Base-by-base conservation (phyloP, 1,140 invertebrate genomes). In the Neuroterus valhalla region DNA sequence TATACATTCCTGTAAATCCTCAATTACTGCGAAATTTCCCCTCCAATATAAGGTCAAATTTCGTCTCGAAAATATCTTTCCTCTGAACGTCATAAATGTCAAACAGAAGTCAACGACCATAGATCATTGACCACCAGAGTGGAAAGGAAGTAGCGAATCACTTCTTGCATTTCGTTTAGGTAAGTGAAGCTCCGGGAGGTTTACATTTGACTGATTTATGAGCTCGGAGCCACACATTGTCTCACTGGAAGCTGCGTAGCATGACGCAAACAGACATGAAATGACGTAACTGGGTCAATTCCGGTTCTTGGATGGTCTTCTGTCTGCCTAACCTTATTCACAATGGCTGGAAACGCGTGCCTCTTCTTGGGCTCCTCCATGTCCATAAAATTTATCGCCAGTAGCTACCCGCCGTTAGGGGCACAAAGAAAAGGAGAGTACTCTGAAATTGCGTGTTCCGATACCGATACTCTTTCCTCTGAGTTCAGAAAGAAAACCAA, bases 151-250 rank as follows among this genome's bases (percentile, higher is more conserved):
- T 62, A 38, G 55, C 55, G 31, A 62, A 62, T 62, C 5, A 38
- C 31, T 62, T 62, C 26, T 62, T 62, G 55, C 55, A 62, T 62
- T 62, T 62, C 55, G 55, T 62, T 62, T 62, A 23, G 23, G 55
- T 62, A 62, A 62, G 55, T 62, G 55, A 38, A 38, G 31, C 31
- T 8, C 31, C 31, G 31, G 66, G 78, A 77, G 68, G 77, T 79
- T 75, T 74, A 72, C 73, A 79, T 82, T 82, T 78, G 85, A 87
- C 69, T 71, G 85, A 90, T 90, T 89, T 90, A 89, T 88, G 82
- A 73, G 66, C 74, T 46, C 71, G 68, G 48, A 21, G 21, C 79
- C 81, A 72, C 78, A 76, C 81, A 86, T 85, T 84, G 84, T 87
- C 80, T 84, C 76, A 66, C 77, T 78, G 70, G 72, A 76, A 79